These are phyloP conservation scores for Rhimphoctona megacephalus DNA, from an alignment of 2,888 invertebrate species.

Conservation along the genomic window DNA sequence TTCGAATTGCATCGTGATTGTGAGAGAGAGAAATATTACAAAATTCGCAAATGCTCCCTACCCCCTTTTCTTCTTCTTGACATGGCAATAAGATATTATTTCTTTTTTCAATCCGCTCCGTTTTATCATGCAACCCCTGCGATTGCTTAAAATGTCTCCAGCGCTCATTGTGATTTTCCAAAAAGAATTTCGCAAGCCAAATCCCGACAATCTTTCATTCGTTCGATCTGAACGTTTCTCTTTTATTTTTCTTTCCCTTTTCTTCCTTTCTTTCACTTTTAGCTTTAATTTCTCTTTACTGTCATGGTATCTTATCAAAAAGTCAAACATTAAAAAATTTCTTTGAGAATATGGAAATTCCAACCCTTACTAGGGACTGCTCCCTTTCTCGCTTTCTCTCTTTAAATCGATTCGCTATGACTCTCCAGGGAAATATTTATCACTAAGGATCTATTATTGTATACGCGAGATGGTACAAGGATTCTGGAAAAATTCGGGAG, in stretches of 20 bases:
- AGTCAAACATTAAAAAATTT: conserved; percentile 52
- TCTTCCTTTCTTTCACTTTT: not conserved
- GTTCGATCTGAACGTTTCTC: conserved; percentile 3
- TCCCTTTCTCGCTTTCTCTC: conserved; percentile 3
- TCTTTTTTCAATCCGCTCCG: conserved; percentile 28
- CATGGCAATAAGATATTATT: not conserved
- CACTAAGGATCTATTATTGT: conserved; percentile 23
- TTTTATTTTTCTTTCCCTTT: not conserved
- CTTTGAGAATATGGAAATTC: conserved; percentile 52
- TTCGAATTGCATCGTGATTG: conserved; percentile 47
- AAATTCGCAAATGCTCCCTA: conserved; percentile 24
- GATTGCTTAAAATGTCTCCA: conserved; percentile 32
- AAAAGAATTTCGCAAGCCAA: conserved; percentile 41
- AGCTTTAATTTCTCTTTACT: conserved; percentile 2
- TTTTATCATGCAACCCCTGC: conserved; percentile 21
- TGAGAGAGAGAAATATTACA: conserved; percentile 39
- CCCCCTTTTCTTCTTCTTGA: conserved; percentile 19
- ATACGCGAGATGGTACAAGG: conserved; percentile 39
- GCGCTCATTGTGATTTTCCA: conserved; percentile 40
- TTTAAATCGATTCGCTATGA: conserved; percentile 32
- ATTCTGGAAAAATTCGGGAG: conserved; percentile 39
- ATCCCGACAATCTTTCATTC: conserved; percentile 28
- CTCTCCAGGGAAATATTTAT: conserved; percentile 35
- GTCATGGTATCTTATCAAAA: conserved; percentile 39
- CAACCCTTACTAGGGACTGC: conserved; percentile 41